Evolutionary conservation across 2,113 vertebrate genomes (phyloP).

Genomic region (Hyperoodon ampullatus): DNA sequence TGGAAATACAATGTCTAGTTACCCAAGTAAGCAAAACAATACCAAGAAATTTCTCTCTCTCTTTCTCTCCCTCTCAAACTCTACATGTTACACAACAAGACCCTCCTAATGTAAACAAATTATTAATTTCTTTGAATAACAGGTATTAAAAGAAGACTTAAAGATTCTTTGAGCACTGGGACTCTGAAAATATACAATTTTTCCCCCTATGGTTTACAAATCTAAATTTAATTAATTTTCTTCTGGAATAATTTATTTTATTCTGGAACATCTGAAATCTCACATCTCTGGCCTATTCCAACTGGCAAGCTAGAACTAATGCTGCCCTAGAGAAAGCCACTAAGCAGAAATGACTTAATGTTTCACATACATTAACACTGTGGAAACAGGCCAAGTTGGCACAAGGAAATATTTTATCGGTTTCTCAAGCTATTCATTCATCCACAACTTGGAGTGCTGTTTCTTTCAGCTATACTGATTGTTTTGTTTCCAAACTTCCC

Average conservation of each 20-base stretch:
- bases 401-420: neutral
- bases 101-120: neutral
- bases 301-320: neutral
- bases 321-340: neutral
- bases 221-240: neutral
- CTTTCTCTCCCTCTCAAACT: neutral
- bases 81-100: neutral
- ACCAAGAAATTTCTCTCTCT: neutral
- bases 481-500: neutral
- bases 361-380: neutral
- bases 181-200: neutral
- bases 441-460: neutral
- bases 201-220: neutral
- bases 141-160: neutral
- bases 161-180: neutral
- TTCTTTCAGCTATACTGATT: neutral
- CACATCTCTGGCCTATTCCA: neutral
- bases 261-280: neutral
- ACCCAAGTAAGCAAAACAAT: neutral
- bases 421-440: neutral
- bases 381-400: neutral
- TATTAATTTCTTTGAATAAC: neutral
- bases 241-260: neutral
- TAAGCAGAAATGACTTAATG: neutral
- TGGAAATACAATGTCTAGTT: neutral